Evolutionary conservation across 1,140 invertebrate species (phyloP).

Genomic region (Scaptomyza pallida): DNA sequence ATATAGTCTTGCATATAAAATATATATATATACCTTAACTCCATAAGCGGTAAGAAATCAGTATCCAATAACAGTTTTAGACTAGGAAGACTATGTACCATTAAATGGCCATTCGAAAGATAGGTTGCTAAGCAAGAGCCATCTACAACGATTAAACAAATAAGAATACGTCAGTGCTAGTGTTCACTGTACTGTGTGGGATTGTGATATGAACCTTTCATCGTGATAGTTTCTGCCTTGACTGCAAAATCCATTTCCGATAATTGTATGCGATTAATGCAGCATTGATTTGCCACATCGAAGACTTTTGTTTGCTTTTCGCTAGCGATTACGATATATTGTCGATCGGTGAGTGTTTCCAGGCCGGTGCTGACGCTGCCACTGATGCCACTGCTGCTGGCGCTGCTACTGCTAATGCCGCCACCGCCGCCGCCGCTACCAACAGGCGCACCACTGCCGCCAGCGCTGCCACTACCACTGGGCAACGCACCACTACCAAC

Average conservation of each 20-base stretch:
- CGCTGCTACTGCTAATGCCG: constrained; percentile 68
- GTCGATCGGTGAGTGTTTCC: constrained; percentile 89
- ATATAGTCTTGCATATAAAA: not conserved
- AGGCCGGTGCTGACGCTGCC: constrained; percentile 84
- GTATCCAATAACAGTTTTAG: constrained; percentile 95
- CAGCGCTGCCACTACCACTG: not conserved
- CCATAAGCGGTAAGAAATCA: constrained; percentile 96
- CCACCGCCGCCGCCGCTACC: constrained; percentile 42
- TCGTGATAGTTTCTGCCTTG: constrained; percentile 95
- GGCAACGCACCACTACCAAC: constrained; percentile 37
- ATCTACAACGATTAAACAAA: constrained; percentile 87
- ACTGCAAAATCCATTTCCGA: constrained; percentile 96
- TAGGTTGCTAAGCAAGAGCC: constrained; percentile 97
- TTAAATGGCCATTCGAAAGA: constrained; percentile 95
- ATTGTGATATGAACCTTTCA: constrained; percentile 90
- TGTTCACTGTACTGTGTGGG: not conserved
- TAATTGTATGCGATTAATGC: constrained; percentile 92
- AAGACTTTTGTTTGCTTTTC: constrained; percentile 98
- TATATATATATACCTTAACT: constrained; percentile 91
- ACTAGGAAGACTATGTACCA: constrained; percentile 96
- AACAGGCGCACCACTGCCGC: constrained; percentile 41
- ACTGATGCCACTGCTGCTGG: constrained; percentile 77
- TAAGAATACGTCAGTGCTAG: too few relatives aligned
- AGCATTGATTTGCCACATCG: constrained; percentile 97
- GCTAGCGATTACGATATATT: constrained; percentile 96